Evolutionary conservation across 2,888 invertebrate genomes (phyloP), one percentile per base, ranked within the genome.

Genomic region (Cheilosia vernalis): DNA sequence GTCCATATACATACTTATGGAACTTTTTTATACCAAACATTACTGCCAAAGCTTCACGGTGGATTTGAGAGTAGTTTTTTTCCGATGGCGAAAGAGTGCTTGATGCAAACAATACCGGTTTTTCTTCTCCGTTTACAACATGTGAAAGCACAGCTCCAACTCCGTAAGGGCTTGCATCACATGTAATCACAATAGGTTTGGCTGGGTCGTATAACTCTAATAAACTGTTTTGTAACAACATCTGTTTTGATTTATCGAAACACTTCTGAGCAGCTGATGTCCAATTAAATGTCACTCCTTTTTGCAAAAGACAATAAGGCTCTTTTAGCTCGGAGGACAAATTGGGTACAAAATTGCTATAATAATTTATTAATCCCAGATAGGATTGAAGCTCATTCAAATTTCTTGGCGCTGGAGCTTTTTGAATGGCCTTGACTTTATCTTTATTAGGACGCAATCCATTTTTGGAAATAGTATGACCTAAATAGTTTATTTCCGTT

Each of bases 201-300:
- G 30, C 27, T 30, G 81, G 72, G 66, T 86, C 86, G 69, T 51
- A 86, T 13, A 58, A 19, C 17, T 49, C 64, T 17, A 86, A 76
- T 27, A 77, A 51, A n/a, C 42, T 56, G 17, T 44, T 64, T 15
- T 64, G 55, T 19, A 56, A 17, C 40, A 40, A 15, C 40, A 40
- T 13, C 27, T 27, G 27, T 27, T 27, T 27, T 27, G 27, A 27
- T 27, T 27, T 27, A 6, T 27, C 6, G 27, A 27, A 27, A 27
- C 27, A 27, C 1, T 27, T 40, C 40, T 40, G 40, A 40, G 40
- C 40, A 40, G 40, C 40, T 4, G 40, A 40, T 40, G 40, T 40
- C 40, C 40, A 40, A 2, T 2, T 40, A 40, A 40, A 40, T 15
- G 40, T 40, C 10, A 40, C 40, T 13, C 40, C 40, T 15, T 13